Evolutionary conservation across 2,888 invertebrate genomes (phyloP), one percentile per base, ranked within the genome.

Genomic region (Dione juno): DNA sequence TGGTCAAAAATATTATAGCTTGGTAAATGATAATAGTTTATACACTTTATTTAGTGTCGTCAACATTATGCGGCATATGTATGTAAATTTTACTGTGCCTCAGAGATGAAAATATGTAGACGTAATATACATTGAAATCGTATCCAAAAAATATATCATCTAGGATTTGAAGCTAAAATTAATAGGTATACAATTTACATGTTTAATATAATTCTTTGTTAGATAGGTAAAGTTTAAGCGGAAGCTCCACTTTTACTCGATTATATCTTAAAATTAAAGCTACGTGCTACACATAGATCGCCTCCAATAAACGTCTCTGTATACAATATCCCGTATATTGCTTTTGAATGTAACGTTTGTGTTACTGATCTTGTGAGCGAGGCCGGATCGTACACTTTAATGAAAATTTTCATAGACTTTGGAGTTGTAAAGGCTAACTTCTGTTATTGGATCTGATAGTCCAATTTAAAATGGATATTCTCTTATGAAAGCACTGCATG

Each of bases 371-470:
- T 61, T 61, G 37, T 40, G 64, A 48, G 40, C 40, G 50, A 40
- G 50, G 37, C 50, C 48, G 53, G 67, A 70, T 70, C 61, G 69
- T 53, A 70, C 67, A 70, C 71, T 75, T 75, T 74, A 74, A 74
- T 72, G 76, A 67, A 72, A 74, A 76, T 75, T 74, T 75, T 72
- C 74, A 74, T 76, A 73, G 74, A 74, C 70, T 74, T 41, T 45
- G 9, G 43, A 64, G 50, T 64, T 64, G 37, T n/a, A 50, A 48
- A 64, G 64, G 50, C 50, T 64, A 64, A 64, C 64, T 50, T 52
- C 40, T 64, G 50, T 64, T 64, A 64, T 64, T 64, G 64, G 64
- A 61, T 61, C 45, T 45, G 45, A 45, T 45, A 45, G 61, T n/a
- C 61, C 28, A 61, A 35, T 61, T 61, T 61, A 21, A n/a, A 45